These are phyloP conservation scores for Acanthurus tractus DNA, from an alignment of 2,797 vertebrate genomes.

Conservation along the genomic window DNA sequence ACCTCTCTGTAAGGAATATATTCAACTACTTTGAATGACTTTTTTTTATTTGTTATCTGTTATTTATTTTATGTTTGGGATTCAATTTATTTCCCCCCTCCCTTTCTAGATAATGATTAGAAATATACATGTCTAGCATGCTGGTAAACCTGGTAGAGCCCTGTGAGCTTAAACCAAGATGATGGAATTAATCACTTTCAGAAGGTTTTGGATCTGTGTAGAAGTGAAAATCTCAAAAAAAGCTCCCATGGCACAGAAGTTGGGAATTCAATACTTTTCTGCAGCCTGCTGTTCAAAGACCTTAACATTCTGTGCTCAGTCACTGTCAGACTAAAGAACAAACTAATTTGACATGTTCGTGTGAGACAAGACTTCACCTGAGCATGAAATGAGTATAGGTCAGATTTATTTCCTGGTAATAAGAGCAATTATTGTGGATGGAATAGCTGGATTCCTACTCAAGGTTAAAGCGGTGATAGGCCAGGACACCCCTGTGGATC, in stretches of 20 bases:
- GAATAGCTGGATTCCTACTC: conserved; percentile 62
- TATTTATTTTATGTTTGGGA: conserved; percentile 23
- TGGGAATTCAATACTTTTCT: conserved; percentile 56
- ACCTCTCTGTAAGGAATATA: conserved; percentile 54
- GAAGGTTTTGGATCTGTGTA: conserved; percentile 34
- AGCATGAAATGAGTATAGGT: conserved; percentile 63
- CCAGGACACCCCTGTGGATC: conserved; percentile 74
- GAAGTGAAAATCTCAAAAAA: conserved; percentile 44
- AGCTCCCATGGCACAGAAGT: conserved; percentile 41
- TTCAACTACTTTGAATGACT: conserved; percentile 34
- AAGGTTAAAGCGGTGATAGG: conserved; percentile 75
- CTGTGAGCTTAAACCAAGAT: conserved; percentile 13
- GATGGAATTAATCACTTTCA: conserved; percentile 30
- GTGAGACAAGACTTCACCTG: conserved; percentile 51
- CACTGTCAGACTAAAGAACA: conserved; percentile 52
- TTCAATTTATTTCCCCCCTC: neutral
- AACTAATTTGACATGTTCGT: conserved; percentile 54
- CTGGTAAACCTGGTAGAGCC: neutral
- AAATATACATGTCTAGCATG: neutral
- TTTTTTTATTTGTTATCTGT: neutral
- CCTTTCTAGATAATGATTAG: neutral
- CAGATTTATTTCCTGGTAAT: conserved; percentile 67
- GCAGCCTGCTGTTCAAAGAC: conserved; percentile 37
- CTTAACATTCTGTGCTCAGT: conserved; percentile 45
- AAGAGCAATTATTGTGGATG: conserved; percentile 59